Evolutionary conservation across 2,797 vertebrate species (phyloP).

Genomic region (Acipenser ruthenus): DNA sequence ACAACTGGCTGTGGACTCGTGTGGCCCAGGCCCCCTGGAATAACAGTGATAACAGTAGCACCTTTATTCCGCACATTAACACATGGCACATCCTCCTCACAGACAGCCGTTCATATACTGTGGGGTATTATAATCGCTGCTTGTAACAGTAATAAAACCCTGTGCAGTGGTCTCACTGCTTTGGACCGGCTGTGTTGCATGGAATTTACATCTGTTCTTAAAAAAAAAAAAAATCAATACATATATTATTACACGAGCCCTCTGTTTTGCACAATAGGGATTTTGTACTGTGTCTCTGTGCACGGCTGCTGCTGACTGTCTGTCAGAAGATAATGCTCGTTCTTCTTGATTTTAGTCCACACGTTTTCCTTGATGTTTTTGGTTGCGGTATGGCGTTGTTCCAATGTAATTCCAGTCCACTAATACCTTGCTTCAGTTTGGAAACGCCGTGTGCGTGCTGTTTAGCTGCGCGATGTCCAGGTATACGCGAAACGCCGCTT

Average conservation of each 20-base stretch:
- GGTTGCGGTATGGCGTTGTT: too few species aligned
- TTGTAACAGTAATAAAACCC: too few species aligned
- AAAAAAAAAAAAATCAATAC: too few species aligned
- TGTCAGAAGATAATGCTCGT: slow-evolving; percentile 33
- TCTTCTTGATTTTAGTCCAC: too few species aligned
- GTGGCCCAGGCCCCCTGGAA: slow-evolving; percentile 30
- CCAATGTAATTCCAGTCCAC: too few species aligned
- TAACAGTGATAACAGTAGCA: slow-evolving; percentile 44
- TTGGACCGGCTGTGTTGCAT: slow-evolving; percentile 20
- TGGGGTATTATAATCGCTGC: too few species aligned
- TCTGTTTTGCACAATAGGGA: slow-evolving; percentile 44
- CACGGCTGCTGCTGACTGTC: slow-evolving; percentile 42
- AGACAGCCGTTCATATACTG: slow-evolving; percentile 44
- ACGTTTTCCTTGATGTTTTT: too few species aligned
- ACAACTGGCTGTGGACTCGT: slow-evolving; percentile 61
- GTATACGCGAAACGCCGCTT: too few species aligned
- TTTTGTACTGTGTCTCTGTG: slow-evolving; percentile 36
- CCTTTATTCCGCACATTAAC: slow-evolving; percentile 55
- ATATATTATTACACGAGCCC: too few species aligned
- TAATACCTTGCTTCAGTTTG: too few species aligned
- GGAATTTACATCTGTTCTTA: background rate
- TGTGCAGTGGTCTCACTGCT: slow-evolving; percentile 21
- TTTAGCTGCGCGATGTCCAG: too few species aligned
- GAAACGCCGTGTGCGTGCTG: too few species aligned
- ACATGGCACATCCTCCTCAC: slow-evolving; percentile 52